phyloP scores from a whole-genome alignment of 2,888 invertebrate genomes.

The Lepidochrysops patricia region DNA sequence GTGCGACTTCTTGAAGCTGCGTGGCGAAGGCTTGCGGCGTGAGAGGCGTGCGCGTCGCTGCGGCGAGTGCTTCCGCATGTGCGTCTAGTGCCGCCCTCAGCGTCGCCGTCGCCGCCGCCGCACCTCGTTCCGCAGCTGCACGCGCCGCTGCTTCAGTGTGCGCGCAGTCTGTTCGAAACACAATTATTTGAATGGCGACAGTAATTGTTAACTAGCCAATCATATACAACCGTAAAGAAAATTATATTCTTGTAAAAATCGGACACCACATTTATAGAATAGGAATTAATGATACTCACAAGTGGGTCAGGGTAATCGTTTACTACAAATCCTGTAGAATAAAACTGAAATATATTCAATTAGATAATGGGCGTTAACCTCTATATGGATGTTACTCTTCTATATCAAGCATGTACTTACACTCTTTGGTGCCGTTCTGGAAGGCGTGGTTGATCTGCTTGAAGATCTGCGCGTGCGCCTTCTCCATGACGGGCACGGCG shows the following conservation, averaged over 20 bases:
- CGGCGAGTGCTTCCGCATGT: constrained; percentile 42
- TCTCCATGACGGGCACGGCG: constrained; percentile 90
- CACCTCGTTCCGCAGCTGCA: constrained; percentile 55
- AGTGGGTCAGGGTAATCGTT: too few relatives aligned
- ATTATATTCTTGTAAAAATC: too few relatives aligned
- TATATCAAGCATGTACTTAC: too few relatives aligned
- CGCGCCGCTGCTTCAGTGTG: constrained; percentile 56
- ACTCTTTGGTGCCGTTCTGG: constrained; percentile 90
- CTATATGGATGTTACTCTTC: too few relatives aligned
- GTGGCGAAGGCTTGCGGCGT: constrained; percentile 33
- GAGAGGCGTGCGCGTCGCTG: constrained; percentile 26
- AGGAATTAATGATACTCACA: too few relatives aligned
- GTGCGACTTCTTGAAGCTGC: constrained; percentile 41
- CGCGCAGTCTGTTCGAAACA: constrained; percentile 19
- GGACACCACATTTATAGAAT: too few relatives aligned
- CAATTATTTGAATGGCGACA: not conserved
- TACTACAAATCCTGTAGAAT: too few relatives aligned
- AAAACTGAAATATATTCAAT: too few relatives aligned
- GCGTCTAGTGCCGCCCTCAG: constrained; percentile 48
- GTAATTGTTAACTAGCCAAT: too few relatives aligned
- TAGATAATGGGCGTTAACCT: too few relatives aligned
- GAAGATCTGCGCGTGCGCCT: constrained; percentile 89
- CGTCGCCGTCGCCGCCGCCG: constrained; percentile 33
- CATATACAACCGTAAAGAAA: too few relatives aligned
- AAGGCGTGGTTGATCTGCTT: constrained; percentile 92